Evolutionary conservation across 2,797 vertebrate genomes (phyloP).

Genomic region (Intellagama lesueurii): DNA sequence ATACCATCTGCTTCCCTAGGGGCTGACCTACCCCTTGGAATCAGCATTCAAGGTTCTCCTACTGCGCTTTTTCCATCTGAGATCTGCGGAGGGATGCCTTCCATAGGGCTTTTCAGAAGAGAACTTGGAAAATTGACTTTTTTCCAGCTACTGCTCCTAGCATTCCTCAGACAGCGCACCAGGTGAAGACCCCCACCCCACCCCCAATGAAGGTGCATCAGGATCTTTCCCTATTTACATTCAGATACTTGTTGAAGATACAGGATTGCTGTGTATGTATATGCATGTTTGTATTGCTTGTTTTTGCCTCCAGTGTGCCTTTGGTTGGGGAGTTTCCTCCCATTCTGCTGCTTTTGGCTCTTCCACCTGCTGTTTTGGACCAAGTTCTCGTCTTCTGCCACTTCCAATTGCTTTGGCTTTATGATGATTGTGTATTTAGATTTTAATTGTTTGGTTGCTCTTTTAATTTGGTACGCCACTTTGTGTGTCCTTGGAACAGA

Average conservation of each 20-base stretch:
- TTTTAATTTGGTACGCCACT: conserved; percentile 1
- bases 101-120: no score
- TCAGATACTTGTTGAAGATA: background rate
- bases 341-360: background rate
- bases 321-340: background rate
- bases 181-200: no score
- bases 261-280: background rate
- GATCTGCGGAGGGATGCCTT: no score
- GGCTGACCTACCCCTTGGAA: no score
- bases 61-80: no score
- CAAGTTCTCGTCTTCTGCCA: no score
- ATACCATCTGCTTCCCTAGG: background rate
- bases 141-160: no score
- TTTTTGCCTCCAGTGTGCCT: background rate
- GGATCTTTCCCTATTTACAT: background rate
- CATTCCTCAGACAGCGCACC: no score
- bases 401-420: background rate
- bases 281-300: background rate
- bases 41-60: no score
- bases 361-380: background rate
- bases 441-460: background rate
- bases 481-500: background rate
- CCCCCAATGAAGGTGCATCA: background rate
- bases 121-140: no score
- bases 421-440: background rate